These are phyloP conservation scores for Drosophila quinaria DNA, from an alignment of 2,888 invertebrate species.

Conservation along the genomic window DNA sequence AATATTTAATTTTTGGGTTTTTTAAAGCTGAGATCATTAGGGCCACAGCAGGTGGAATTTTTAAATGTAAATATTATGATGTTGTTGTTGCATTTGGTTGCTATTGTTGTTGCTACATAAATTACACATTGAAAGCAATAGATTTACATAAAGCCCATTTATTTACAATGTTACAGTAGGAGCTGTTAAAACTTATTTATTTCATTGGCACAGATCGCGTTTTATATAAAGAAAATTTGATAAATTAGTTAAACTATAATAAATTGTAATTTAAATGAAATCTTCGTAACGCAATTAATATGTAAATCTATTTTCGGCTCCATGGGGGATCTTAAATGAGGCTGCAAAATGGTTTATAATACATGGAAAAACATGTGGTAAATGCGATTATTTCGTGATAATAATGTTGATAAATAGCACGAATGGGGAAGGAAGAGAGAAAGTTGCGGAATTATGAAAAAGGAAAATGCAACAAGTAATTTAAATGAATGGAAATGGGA, in stretches of 20 bases:
- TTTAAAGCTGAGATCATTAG: constrained; percentile 66
- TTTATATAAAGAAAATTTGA: constrained; percentile 46
- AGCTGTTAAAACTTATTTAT: constrained; percentile 72
- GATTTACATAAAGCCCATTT: constrained; percentile 64
- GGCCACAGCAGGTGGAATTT: constrained; percentile 77
- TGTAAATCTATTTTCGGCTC: constrained; percentile 44
- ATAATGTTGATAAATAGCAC: background rate
- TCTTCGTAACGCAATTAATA: constrained; percentile 50
- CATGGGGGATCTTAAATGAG: constrained; percentile 23
- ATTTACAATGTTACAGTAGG: constrained; percentile 40
- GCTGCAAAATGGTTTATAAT: constrained; percentile 16
- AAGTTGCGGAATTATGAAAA: background rate
- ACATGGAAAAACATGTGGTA: constrained; percentile 11
- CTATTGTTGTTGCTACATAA: constrained; percentile 48
- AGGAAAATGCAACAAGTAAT: background rate
- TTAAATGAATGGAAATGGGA: background rate
- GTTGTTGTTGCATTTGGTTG: constrained; percentile 9
- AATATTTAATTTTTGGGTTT: constrained; percentile 64
- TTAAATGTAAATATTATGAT: constrained; percentile 46
- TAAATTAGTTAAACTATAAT: constrained; percentile 66
- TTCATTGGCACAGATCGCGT: constrained; percentile 38
- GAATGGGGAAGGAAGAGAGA: background rate
- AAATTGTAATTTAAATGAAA: constrained; percentile 69
- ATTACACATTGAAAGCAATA: constrained; percentile 59
- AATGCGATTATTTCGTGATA: constrained; percentile 14